Conservation (phyloP, 2,888 invertebrate species). For the Notodonta ziczac region DNA sequence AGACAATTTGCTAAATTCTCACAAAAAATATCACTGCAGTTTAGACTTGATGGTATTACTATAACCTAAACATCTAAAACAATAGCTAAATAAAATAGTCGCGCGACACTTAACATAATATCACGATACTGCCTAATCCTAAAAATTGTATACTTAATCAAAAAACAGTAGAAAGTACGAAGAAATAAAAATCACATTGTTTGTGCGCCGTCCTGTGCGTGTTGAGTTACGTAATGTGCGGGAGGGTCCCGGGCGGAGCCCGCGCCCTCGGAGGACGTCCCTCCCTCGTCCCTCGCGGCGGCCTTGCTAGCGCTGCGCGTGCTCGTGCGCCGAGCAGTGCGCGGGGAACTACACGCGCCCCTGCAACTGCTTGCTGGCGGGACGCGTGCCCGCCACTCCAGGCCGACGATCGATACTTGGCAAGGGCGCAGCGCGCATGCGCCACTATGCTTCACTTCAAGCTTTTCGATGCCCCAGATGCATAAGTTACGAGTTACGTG, state of each 20-base stretch:
- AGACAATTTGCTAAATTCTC: conserved; percentile 27
- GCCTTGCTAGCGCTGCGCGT: conserved; percentile 37
- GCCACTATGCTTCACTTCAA: conserved; percentile 38
- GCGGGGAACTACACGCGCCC: conserved; percentile 37
- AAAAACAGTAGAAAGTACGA: conserved; percentile 77
- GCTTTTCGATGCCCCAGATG: conserved; percentile 59
- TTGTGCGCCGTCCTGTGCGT: conserved; percentile 85
- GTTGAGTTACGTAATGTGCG: conserved; percentile 80
- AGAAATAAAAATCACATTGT: conserved; percentile 83
- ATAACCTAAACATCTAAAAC: conserved; percentile 68
- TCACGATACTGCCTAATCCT: conserved; percentile 72
- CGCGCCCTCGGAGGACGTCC: conserved; percentile 51
- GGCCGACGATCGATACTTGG: conserved; percentile 41
- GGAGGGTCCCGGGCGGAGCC: conserved; percentile 67
- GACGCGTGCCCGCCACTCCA: conserved; percentile 1
- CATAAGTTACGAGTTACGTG: conserved; percentile 42
- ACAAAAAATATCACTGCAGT: conserved; percentile 58
- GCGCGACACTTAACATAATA: conserved; percentile 75
- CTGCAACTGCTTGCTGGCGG: conserved; percentile 12
- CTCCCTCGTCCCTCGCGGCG: conserved; percentile 53
- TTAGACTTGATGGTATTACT: conserved; percentile 42
- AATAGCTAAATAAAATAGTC: conserved; percentile 56
- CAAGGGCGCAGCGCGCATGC: conserved; percentile 40
- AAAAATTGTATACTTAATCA: conserved; percentile 76
- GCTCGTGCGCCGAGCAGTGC: conserved; percentile 39